Conservation (phyloP, 2,113 vertebrate species). For the Periophthalmodon schlosseri region DNA sequence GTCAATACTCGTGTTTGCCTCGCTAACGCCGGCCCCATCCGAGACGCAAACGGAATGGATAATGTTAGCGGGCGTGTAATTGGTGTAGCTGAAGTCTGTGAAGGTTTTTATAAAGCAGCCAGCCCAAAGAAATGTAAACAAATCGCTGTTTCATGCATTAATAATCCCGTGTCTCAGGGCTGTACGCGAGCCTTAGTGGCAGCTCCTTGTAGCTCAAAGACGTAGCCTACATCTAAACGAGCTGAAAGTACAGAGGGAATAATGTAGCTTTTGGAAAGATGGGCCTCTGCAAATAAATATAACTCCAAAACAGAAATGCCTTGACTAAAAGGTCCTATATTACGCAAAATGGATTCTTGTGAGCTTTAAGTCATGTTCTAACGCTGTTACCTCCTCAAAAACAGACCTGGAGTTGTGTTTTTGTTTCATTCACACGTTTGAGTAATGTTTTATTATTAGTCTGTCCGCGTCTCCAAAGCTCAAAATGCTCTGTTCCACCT, state of each 20-base stretch:
- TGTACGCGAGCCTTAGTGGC: neutral
- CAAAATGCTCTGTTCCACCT: too few species aligned
- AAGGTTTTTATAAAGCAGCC: conserved; percentile 7
- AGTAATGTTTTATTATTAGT: too few species aligned
- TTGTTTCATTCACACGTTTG: too few species aligned
- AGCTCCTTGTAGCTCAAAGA: conserved; percentile 4
- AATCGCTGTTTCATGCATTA: conserved; percentile 6
- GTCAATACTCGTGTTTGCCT: conserved; percentile 36
- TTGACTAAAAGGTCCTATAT: too few species aligned
- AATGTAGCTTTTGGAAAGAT: neutral
- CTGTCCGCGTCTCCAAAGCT: too few species aligned
- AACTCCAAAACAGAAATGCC: neutral
- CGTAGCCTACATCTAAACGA: neutral
- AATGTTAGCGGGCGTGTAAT: neutral
- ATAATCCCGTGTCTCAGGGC: neutral
- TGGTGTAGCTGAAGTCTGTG: neutral
- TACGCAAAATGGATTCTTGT: too few species aligned
- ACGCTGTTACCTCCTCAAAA: too few species aligned
- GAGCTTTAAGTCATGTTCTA: too few species aligned
- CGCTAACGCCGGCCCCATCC: neutral
- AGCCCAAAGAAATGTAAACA: conserved; percentile 7
- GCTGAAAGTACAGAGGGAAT: neutral
- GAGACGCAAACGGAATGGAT: conserved; percentile 25
- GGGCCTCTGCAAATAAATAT: neutral
- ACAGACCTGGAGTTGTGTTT: too few species aligned